phyloP scores from a whole-genome alignment of 2,888 invertebrate genomes.

The Hirtodrosophila confusa region DNA sequence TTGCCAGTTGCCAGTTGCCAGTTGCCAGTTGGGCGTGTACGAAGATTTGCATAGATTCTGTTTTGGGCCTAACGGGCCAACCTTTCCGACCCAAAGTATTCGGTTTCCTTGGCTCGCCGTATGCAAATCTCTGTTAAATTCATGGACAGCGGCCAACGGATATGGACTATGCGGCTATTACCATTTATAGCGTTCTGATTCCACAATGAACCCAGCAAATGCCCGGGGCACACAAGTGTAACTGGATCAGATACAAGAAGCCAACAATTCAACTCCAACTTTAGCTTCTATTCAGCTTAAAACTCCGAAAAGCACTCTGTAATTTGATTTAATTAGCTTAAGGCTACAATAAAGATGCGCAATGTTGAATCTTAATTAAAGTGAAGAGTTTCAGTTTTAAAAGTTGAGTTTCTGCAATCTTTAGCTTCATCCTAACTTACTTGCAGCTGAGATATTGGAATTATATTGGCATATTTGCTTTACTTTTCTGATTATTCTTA shows the following conservation, averaged over 20 bases:
- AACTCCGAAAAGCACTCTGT: neutral
- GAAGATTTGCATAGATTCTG: constrained; percentile 39
- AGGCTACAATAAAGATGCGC: no score
- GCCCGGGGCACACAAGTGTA: constrained; percentile 27
- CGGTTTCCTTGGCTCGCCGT: constrained; percentile 34
- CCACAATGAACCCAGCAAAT: constrained; percentile 14
- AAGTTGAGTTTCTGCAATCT: no score
- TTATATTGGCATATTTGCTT: no score
- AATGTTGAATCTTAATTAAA: no score
- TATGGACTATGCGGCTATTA: constrained; percentile 51
- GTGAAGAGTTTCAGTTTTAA: no score
- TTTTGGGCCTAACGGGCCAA: constrained; percentile 47
- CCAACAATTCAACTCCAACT: no score
- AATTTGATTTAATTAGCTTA: neutral
- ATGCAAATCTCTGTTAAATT: constrained; percentile 63
- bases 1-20: constrained; percentile 12
- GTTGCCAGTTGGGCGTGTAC: constrained; percentile 39
- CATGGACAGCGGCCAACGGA: constrained; percentile 56
- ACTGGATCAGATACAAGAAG: constrained; percentile 10
- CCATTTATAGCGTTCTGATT: constrained; percentile 38
- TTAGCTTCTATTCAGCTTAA: no score
- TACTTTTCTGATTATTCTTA: no score
- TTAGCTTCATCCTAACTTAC: no score
- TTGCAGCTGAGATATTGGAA: no score
- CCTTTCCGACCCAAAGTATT: constrained; percentile 57